A percentile compares a stretch with the other conserved stretches of the same genome.
These are phyloP conservation scores for Drosophila mayaguana DNA, from an alignment of 2,888 invertebrate species.

Conservation along the genomic window DNA sequence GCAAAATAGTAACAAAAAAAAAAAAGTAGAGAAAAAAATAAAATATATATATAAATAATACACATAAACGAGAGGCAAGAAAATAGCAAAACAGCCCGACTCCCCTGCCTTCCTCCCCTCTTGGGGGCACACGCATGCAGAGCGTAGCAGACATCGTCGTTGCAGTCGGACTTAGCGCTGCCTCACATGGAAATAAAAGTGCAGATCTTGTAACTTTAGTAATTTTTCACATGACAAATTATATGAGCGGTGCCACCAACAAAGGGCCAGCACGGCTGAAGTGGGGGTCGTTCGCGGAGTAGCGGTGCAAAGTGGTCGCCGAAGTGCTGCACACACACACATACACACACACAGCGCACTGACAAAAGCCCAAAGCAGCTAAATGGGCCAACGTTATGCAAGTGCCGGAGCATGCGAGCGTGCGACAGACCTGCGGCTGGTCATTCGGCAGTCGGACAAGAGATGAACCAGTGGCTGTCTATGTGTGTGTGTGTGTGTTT, in stretches of 20 bases:
- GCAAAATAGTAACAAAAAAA: constrained; percentile 77
- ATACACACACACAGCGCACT: neutral
- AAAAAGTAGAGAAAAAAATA: constrained; percentile 31
- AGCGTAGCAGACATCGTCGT: constrained; percentile 8
- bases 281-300: neutral
- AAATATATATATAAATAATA: constrained; percentile 20
- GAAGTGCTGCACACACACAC: constrained; percentile 1
- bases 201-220: constrained; percentile 82
- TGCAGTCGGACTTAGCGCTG: constrained; percentile 50
- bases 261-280: constrained; percentile 38
- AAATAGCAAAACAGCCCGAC: constrained; percentile 64
- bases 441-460: constrained; percentile 10
- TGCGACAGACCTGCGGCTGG: constrained; percentile 15
- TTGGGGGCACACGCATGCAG: constrained; percentile 42
- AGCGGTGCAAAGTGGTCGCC: constrained; percentile 3
- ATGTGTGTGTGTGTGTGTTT: neutral
- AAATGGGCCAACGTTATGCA: constrained; percentile 64
- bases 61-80: constrained; percentile 47
- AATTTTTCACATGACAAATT: constrained; percentile 84
- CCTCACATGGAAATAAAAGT: constrained; percentile 68
- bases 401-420: constrained; percentile 38
- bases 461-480: neutral
- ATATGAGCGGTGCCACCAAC: constrained; percentile 71
- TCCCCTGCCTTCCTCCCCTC: constrained; percentile 10
- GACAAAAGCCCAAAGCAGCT: constrained; percentile 44